phyloP scores from a whole-genome alignment of 2,797 vertebrate species.

The Agapornis canus region DNA sequence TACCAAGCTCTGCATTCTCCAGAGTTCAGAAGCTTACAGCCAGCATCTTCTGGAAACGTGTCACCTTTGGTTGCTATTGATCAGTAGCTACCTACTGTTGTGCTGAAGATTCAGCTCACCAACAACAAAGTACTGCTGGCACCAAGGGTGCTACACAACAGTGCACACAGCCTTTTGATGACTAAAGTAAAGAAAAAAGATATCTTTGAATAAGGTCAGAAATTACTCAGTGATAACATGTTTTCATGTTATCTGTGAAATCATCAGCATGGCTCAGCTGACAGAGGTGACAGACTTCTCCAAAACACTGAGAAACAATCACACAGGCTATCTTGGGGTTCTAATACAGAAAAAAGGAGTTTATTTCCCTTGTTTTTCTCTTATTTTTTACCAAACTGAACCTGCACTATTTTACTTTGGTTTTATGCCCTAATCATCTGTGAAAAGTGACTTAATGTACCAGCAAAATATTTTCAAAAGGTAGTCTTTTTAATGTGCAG shows the following conservation, averaged over 20 bases:
- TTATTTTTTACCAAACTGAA: neutral
- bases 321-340: neutral
- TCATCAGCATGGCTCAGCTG: neutral
- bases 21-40: conserved; percentile 36
- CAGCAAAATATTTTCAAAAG: neutral
- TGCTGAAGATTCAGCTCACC: conserved; percentile 12
- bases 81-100: conserved; percentile 34
- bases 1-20: neutral
- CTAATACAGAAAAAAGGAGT: neutral
- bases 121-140: conserved; percentile 1
- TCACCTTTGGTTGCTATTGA: conserved; percentile 30
- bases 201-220: conserved; percentile 47
- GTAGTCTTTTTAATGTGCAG: neutral
- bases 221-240: conserved; percentile 45
- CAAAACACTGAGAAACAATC: conserved; percentile 19
- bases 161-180: conserved; percentile 11
- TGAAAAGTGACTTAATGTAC: neutral
- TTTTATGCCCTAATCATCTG: neutral
- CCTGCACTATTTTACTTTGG: neutral
- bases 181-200: conserved; percentile 13
- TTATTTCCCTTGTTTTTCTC: neutral
- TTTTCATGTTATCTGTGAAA: conserved; percentile 46
- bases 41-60: neutral
- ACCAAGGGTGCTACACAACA: conserved; percentile 12
- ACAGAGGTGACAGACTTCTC: conserved; percentile 42